A percentile compares a stretch with the other conserved stretches of the same genome.
Evolutionary conservation across 2,113 vertebrate genomes (phyloP).

Genomic region (Cochlearius cochlearius): DNA sequence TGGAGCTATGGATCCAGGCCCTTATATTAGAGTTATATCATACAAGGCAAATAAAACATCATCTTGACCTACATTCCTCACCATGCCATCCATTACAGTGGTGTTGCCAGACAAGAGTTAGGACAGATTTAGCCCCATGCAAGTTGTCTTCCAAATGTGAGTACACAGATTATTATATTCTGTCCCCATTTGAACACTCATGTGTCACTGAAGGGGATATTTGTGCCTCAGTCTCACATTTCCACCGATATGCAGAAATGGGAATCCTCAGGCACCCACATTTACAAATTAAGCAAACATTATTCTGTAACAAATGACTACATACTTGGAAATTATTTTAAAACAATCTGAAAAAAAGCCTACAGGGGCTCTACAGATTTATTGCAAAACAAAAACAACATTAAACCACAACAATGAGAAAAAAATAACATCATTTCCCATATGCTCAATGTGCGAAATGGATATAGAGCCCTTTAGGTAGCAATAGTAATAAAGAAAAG

Average conservation of each 20-base stretch:
- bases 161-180: neutral
- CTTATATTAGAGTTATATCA: neutral
- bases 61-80: neutral
- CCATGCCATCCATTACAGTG: neutral
- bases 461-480: slow-evolving; percentile 40
- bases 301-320: slow-evolving; percentile 49
- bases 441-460: slow-evolving; percentile 13
- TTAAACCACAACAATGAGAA: slow-evolving; percentile 28
- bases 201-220: neutral
- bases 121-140: neutral
- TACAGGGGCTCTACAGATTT: slow-evolving; percentile 38
- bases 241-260: neutral
- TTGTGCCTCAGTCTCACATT: neutral
- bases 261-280: slow-evolving; percentile 41
- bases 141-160: neutral
- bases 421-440: slow-evolving; percentile 29
- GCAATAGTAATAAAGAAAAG: slow-evolving; percentile 49
- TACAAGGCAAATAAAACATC: slow-evolving; percentile 23
- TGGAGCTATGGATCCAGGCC: neutral
- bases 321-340: slow-evolving; percentile 43
- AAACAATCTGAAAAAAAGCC: slow-evolving; percentile 49
- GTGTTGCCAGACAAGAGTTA: neutral
- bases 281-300: slow-evolving; percentile 45
- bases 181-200: neutral
- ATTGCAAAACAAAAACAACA: slow-evolving; percentile 26